Evolutionary conservation across 1,140 invertebrate species (phyloP), one percentile per base, ranked within the genome.

Genomic region (Pseudomyrmex cubaensis): DNA sequence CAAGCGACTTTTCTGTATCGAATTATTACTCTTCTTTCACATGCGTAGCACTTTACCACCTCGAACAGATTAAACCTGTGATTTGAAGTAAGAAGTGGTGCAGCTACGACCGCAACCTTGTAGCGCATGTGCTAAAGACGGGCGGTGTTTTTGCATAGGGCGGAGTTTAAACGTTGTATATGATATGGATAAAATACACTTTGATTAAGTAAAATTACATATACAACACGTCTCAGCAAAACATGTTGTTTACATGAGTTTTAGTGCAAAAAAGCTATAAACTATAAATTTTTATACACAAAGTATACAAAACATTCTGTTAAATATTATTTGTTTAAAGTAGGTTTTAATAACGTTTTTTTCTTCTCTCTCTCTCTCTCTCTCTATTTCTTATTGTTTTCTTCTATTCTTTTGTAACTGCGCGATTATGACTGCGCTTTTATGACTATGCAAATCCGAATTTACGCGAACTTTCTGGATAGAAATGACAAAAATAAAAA

Each of bases 131-230:
- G 35, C 35, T 35, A 35, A 35, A 35, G 90, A 83, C 86, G 75
- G 90, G 90, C 86, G 88, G 88, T 22, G 73, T 90, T 88, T 70
- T 85, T 64, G 35, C 73, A 66, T 35, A 83, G 87, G 92, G 92
- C 91, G 92, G 91, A 91, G 91, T 90, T 90, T 89, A 25, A 78
- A 75, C 62, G 61, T 66, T 54, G 67, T 82, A 35, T 35, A 35
- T 35, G 35, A 35, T 35, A 80, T 77, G 66, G 54, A 69, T 87
- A 77, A 13, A 13, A 77, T 69, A 75, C 72, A 50, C 69, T 62
- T 72, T 50, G 17, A 66, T 35, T 35, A 35, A 25, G 25, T 3
- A 25, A 25, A 87, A 83, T 69, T 69, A 50, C 20, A 17, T 50
- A 25, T 56, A 63, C 20, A n/a, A 12, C 63, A 69, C 10, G 4